phyloP scores from a whole-genome alignment of 2,888 invertebrate genomes.

The Drosophila colorata region DNA sequence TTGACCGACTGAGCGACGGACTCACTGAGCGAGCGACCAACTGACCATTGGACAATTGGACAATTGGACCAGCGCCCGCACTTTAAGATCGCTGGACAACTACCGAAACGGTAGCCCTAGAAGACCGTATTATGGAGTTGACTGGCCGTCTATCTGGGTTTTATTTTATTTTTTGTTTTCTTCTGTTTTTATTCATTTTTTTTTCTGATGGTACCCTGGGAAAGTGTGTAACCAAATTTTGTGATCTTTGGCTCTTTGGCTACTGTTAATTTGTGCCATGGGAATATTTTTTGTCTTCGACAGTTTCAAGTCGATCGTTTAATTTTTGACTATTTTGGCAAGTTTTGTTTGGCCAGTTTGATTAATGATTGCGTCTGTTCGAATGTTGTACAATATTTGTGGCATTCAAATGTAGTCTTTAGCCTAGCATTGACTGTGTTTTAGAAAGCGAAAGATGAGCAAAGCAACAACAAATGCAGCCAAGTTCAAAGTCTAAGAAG shows the following conservation, averaged over 20 bases:
- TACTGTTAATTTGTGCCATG: constrained; percentile 78
- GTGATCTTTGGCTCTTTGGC: constrained; percentile 40
- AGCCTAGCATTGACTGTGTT: constrained; percentile 13
- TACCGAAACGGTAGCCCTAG: constrained; percentile 57
- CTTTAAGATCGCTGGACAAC: constrained; percentile 43
- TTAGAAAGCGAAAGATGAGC: constrained; percentile 44
- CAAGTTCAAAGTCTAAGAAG: constrained; percentile 26
- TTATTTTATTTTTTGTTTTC: neutral
- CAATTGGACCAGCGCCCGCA: constrained; percentile 45
- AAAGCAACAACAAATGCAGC: constrained; percentile 3
- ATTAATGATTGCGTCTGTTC: constrained; percentile 38
- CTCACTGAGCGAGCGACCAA: neutral
- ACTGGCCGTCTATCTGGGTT: neutral
- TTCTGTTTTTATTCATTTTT: constrained; percentile 1
- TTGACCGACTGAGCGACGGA: constrained; percentile 1
- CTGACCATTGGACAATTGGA: neutral
- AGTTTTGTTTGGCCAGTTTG: constrained; percentile 32
- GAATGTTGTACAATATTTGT: constrained; percentile 13
- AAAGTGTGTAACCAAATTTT: constrained; percentile 46
- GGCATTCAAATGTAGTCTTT: constrained; percentile 17
- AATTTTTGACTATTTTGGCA: constrained; percentile 30
- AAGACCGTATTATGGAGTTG: constrained; percentile 6
- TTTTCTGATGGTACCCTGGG: constrained; percentile 64
- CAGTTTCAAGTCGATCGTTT: constrained; percentile 38
- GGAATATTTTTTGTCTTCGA: constrained; percentile 52